Conservation (phyloP, 2,888 invertebrate genomes). For the Papilio elwesi region DNA sequence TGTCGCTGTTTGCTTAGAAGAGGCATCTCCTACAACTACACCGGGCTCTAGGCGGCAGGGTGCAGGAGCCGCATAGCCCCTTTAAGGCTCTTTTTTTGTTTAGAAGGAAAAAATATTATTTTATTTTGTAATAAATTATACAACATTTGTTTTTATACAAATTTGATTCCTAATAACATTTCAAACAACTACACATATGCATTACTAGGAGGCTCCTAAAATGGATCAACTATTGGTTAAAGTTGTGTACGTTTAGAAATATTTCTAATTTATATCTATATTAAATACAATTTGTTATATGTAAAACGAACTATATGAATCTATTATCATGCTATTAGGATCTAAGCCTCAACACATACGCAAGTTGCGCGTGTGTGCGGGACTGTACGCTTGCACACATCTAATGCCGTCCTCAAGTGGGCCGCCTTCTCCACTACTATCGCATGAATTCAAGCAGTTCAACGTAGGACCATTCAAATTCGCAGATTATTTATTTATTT, state of each 20-base stretch:
- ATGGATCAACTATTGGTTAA: no score
- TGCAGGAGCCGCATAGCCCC: no score
- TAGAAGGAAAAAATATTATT: no score
- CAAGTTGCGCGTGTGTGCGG: conserved; percentile 43
- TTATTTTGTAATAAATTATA: no score
- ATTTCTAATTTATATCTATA: not conserved
- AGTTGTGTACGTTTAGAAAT: not conserved
- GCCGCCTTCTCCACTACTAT: conserved; percentile 74
- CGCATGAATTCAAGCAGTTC: conserved; percentile 76
- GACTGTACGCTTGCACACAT: conserved; percentile 55
- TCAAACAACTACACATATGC: no score
- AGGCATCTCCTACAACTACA: no score
- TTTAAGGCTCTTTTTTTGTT: no score
- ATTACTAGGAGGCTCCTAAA: no score
- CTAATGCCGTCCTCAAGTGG: conserved; percentile 69
- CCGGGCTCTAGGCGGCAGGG: no score
- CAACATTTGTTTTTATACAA: no score
- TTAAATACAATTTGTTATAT: not conserved
- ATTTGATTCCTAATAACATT: no score
- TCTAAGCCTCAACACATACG: conserved; percentile 41
- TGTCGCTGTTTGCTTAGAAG: no score
- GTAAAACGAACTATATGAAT: conserved; percentile 10
- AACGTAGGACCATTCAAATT: conserved; percentile 52
- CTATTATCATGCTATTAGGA: conserved; percentile 24
- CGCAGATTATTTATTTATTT: conserved; percentile 42